Evolutionary conservation across 2,797 vertebrate genomes (phyloP).

Genomic region (Hozukius guyotensis): DNA sequence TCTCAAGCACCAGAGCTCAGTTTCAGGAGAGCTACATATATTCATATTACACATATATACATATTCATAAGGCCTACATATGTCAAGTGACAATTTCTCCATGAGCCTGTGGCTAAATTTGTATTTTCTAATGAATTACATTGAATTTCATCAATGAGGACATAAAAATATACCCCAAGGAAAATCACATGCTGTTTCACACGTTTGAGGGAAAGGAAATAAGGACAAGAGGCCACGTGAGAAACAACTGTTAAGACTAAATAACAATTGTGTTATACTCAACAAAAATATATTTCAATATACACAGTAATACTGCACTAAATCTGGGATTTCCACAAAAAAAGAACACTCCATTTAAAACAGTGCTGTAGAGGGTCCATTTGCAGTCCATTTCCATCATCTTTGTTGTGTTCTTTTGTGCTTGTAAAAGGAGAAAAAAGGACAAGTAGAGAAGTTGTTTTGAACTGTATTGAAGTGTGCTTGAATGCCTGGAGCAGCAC

Average conservation of each 20-base stretch:
- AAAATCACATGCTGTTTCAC: neutral
- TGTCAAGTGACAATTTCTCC: neutral
- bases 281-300: neutral
- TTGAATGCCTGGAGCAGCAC: constrained; percentile 26
- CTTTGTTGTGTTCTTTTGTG: neutral
- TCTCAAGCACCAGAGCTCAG: neutral
- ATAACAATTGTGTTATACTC: neutral
- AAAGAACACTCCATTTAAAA: neutral
- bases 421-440: neutral
- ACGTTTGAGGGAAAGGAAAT: neutral
- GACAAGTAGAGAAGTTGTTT: neutral
- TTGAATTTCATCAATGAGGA: neutral
- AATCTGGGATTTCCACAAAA: neutral
- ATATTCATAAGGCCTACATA: neutral
- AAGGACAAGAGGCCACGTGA: neutral
- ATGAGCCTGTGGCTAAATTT: neutral
- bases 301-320: neutral
- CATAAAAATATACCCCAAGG: neutral
- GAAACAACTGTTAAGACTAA: neutral
- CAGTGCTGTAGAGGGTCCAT: neutral
- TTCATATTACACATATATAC: no score
- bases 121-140: neutral
- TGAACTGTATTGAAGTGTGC: constrained; percentile 15
- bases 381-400: neutral
- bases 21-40: neutral